Evolutionary conservation across 2,888 invertebrate genomes (phyloP), one percentile per base, ranked within the genome.

Genomic region (Phoenoteleia sp.): DNA sequence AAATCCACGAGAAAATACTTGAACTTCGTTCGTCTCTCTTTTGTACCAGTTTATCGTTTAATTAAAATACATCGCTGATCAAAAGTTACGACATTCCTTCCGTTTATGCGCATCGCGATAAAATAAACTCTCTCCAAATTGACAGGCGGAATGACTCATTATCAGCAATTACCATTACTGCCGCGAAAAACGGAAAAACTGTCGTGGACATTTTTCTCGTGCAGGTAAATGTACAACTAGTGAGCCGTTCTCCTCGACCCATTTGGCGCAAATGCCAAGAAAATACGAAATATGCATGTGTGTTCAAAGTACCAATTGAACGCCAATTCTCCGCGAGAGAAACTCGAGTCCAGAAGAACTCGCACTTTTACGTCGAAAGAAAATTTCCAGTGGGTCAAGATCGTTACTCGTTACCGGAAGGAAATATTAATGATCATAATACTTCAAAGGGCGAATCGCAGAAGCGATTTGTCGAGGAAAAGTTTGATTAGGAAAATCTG

Each of bases 301-400:
- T 42, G 29, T 52, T 25, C 49, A 21, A 13, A 74, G 74, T 74
- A 29, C 60, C 77, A 77, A 77, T 76, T 76, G 66, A 67, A 60
- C 29, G 62, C 21, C 58, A 47, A 66, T 66, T 66, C 56, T 52
- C 29, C 49, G 11, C 52, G 36, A 76, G 77, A 69, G 69, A 60
- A 77, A 77, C 77, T 77, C 66, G 42, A 62, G 33, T 66, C 36
- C 36, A 64, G 66, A 33, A 29, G 36, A 36, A 49, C 23, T 39
- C 29, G 29, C 58, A 49, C 62, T 71, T 56, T 74, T 74, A 5
- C 36, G 58, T n/a, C 7, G 25, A 62, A 54, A 21, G 47, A 47
- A 80, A 62, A 33, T 71, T 72, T 45, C 64, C 64, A 54, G 56
- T 52, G 64, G 80, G 80, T 80, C 80, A 80, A 71, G 80, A 71